A percentile compares a stretch with the other conserved stretches of the same genome.
These are phyloP conservation scores for Chymomyza amoena DNA, from an alignment of 2,888 invertebrate genomes.

Conservation along the genomic window DNA sequence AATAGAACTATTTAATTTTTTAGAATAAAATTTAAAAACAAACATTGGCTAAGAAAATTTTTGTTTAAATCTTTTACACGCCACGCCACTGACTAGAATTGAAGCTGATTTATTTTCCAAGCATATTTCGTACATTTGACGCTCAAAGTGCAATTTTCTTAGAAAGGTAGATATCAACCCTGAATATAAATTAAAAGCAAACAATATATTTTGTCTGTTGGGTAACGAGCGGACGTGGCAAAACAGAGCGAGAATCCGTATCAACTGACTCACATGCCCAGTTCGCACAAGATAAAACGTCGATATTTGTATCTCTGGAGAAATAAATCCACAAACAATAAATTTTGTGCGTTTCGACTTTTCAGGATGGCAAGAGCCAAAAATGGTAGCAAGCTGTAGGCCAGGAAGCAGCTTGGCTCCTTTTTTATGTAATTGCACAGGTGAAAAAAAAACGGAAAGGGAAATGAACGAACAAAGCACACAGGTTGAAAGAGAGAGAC, in stretches of 20 bases:
- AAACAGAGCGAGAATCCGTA: too few species aligned
- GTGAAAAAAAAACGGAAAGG: conserved; percentile 10
- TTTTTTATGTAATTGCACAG: conserved; percentile 31
- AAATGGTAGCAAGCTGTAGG: background rate
- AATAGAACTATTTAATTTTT: too few species aligned
- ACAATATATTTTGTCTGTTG: conserved; percentile 8
- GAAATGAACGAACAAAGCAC: background rate
- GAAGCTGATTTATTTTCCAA: background rate
- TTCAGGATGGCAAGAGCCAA: background rate
- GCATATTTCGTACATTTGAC: background rate
- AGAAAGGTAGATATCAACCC: background rate
- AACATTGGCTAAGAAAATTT: too few species aligned
- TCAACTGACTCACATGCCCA: conserved; percentile 3
- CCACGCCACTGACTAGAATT: background rate
- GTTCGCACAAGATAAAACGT: conserved; percentile 22
- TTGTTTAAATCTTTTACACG: too few species aligned
- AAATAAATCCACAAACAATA: conserved; percentile 43
- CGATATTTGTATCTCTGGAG: conserved; percentile 33
- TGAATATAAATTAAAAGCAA: conserved; percentile 8
- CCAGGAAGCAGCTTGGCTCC: conserved; percentile 9
- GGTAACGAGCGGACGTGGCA: background rate
- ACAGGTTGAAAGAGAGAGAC: background rate
- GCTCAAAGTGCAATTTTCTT: background rate
- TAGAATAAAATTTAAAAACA: too few species aligned
- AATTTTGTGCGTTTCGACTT: conserved; percentile 22